Conservation (phyloP, 2,797 vertebrate genomes). For the Valencia hispanica region DNA sequence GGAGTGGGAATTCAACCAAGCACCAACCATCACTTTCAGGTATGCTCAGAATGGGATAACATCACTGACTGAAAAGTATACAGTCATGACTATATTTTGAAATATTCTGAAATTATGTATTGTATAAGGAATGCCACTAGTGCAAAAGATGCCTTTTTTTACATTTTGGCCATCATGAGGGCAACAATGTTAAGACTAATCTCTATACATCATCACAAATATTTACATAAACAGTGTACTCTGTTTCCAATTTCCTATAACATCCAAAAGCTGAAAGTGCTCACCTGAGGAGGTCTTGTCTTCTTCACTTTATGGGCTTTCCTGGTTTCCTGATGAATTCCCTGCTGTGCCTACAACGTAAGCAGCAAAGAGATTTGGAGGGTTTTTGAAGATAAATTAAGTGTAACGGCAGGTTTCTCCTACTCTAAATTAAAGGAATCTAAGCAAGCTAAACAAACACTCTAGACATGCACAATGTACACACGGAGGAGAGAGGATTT, state of each 20-base stretch:
- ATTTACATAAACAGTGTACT: background rate
- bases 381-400: slow-evolving; percentile 11
- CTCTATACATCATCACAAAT: background rate
- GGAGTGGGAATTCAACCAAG: slow-evolving; percentile 25
- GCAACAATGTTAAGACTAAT: background rate
- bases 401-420: slow-evolving; percentile 34
- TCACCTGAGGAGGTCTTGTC: slow-evolving; percentile 61
- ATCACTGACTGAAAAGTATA: slow-evolving; percentile 7
- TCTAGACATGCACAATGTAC: slow-evolving; percentile 40
- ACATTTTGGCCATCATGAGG: slow-evolving; percentile 6
- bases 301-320: slow-evolving; percentile 25
- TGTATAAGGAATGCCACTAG: background rate
- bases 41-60: slow-evolving; percentile 38
- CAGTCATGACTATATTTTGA: background rate
- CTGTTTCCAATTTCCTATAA: slow-evolving; percentile 11
- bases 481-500: slow-evolving; percentile 45
- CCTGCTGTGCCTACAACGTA: slow-evolving; percentile 11
- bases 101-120: slow-evolving; percentile 1
- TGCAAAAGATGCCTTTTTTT: background rate
- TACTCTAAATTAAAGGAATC: slow-evolving; percentile 27
- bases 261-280: slow-evolving; percentile 23
- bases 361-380: slow-evolving; percentile 11
- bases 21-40: slow-evolving; percentile 24
- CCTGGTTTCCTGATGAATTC: slow-evolving; percentile 14
- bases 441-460: slow-evolving; percentile 33